phyloP scores from a whole-genome alignment of 2,888 invertebrate species.

The Embidobia sp. region DNA sequence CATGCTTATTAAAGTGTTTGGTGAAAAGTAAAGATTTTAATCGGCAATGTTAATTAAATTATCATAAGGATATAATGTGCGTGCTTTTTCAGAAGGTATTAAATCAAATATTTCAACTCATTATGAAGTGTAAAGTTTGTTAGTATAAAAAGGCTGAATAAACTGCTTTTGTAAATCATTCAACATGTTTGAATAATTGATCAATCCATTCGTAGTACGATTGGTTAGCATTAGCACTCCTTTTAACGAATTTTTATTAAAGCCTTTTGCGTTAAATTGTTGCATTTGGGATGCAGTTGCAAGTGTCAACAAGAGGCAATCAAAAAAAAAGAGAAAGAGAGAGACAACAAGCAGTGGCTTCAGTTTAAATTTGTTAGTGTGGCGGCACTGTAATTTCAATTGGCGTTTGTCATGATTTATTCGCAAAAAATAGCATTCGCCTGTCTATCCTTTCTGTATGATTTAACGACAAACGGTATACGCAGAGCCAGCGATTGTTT shows the following conservation, averaged over 20 bases:
- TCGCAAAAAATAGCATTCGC: constrained; percentile 29
- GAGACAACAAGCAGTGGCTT: constrained; percentile 16
- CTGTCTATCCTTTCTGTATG: constrained; percentile 22
- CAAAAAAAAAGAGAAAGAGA: constrained; percentile 50
- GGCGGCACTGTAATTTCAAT: constrained; percentile 49
- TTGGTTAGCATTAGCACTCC: not conserved
- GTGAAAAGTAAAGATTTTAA: too few species aligned
- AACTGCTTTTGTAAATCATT: too few species aligned
- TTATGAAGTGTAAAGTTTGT: too few species aligned
- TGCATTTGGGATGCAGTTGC: constrained; percentile 31
- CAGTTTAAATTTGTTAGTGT: constrained; percentile 37
- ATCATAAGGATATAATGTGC: too few species aligned
- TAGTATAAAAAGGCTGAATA: too few species aligned
- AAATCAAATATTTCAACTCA: too few species aligned
- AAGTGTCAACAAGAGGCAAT: constrained; percentile 51
- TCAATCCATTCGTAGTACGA: not conserved
- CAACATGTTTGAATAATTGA: not conserved
- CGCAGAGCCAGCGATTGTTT: constrained; percentile 32
- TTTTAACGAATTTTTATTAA: constrained; percentile 19
- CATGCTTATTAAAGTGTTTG: constrained; percentile 3
- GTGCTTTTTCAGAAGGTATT: too few species aligned
- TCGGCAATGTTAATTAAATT: too few species aligned
- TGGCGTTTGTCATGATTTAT: constrained; percentile 52
- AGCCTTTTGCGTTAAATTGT: constrained; percentile 30
- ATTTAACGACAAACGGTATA: constrained; percentile 23